Percentiles rank a stretch among this genome's conserved stretches.
These are phyloP conservation scores for Nemurella pictetii DNA, from an alignment of 2,888 invertebrate genomes.

Conservation along the genomic window DNA sequence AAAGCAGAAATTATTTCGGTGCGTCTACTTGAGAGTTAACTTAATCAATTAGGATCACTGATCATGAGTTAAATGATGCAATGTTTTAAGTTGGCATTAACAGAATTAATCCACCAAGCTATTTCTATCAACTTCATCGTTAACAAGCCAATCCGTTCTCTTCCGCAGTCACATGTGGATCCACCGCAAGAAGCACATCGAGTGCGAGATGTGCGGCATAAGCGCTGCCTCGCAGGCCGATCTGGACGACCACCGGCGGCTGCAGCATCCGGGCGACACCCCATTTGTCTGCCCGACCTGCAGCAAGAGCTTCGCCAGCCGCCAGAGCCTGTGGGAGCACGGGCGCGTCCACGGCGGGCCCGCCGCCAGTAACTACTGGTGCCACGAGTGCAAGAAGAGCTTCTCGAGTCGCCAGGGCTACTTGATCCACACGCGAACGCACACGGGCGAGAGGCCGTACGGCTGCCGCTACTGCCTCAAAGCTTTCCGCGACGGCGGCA, in stretches of 20 bases:
- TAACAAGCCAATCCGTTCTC: background rate
- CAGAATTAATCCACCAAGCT: too few species aligned
- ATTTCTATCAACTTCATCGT: too few species aligned
- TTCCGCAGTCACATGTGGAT: conserved; percentile 53
- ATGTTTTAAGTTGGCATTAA: too few species aligned
- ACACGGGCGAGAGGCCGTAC: conserved; percentile 82
- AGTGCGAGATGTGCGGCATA: conserved; percentile 53
- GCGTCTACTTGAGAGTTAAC: background rate
- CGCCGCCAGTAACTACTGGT: conserved; percentile 19
- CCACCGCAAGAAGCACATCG: conserved; percentile 53
- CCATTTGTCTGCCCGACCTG: conserved; percentile 54
- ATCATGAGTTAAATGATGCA: too few species aligned
- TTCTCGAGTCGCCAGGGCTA: conserved; percentile 54
- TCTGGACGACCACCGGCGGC: conserved; percentile 48
- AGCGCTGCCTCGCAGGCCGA: conserved; percentile 52
- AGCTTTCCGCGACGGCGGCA: conserved; percentile 86
- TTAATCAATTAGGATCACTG: too few species aligned
- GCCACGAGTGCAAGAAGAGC: conserved; percentile 33
- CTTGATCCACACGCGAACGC: conserved; percentile 84
- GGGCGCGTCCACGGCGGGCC: conserved; percentile 23
- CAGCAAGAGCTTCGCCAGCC: conserved; percentile 44
- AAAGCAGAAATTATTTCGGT: conserved; percentile 54
- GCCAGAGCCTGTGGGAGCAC: conserved; percentile 34
- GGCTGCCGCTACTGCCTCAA: conserved; percentile 87
- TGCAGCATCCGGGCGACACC: conserved; percentile 51